Evolutionary conservation across 2,113 vertebrate genomes (phyloP).

Genomic region (Gnathonemus longibarbis): DNA sequence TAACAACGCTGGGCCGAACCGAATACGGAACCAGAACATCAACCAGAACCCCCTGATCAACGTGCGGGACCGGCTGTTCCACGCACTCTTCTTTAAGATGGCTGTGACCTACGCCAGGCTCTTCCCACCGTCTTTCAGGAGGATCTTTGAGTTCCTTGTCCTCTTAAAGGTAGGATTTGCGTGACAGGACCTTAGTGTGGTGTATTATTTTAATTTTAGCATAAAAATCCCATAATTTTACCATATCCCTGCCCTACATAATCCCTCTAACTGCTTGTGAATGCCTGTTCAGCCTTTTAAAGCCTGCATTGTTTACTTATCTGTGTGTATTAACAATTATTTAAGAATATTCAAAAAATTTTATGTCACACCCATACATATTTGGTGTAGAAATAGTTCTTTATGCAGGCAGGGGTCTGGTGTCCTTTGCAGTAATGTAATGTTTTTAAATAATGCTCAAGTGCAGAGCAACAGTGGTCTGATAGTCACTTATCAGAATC

Average conservation of each 20-base stretch:
- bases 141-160: slow-evolving; percentile 93
- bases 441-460: not conserved
- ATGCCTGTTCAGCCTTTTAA: not conserved
- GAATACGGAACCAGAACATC: slow-evolving; percentile 65
- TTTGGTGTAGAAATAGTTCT: not conserved
- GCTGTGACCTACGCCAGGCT: slow-evolving; percentile 95
- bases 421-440: not conserved
- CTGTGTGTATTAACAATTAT: not conserved
- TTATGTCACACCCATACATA: not conserved
- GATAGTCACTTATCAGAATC: not conserved
- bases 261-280: not conserved
- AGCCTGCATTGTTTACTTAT: not conserved
- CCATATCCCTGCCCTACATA: not conserved
- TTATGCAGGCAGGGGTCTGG: not conserved
- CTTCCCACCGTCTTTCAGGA: slow-evolving; percentile 89
- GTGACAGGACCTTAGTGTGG: not conserved
- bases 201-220: not conserved
- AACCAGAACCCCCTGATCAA: slow-evolving; percentile 91
- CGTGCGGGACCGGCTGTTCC: slow-evolving; percentile 91
- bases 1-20: slow-evolving; percentile 66
- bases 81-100: slow-evolving; percentile 98
- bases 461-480: not conserved
- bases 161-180: slow-evolving; percentile 76
- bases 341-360: not conserved
- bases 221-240: not conserved